Conservation (phyloP, 2,797 vertebrate species). For the Aldrovandia affinis region DNA sequence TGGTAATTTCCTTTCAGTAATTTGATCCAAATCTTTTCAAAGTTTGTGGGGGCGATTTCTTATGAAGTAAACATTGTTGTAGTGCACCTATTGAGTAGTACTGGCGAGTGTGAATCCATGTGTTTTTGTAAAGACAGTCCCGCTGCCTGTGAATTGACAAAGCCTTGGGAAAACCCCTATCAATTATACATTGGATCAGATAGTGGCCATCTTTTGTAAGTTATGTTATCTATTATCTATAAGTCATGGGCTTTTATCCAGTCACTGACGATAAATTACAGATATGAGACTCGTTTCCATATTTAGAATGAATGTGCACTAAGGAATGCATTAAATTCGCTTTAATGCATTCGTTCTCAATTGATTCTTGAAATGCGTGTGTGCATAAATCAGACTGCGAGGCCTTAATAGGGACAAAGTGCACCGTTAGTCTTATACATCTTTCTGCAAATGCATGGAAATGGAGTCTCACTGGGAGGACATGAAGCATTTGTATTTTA, state of each 20-base stretch:
- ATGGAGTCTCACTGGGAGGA: not conserved
- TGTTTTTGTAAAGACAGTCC: not conserved
- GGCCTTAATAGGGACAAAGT: not conserved
- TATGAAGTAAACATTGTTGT: not conserved
- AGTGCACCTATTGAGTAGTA: not conserved
- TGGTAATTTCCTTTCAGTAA: not conserved
- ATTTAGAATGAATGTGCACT: not conserved
- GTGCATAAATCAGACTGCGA: not conserved
- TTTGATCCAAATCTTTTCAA: not conserved
- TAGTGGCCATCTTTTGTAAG: not conserved
- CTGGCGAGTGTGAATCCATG: not conserved
- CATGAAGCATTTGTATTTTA: not conserved
- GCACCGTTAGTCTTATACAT: not conserved
- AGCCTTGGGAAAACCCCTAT: not conserved
- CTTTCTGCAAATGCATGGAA: not conserved
- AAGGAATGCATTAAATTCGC: not conserved
- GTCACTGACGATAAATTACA: not conserved
- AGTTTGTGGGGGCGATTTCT: not conserved
- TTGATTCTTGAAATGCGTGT: not conserved
- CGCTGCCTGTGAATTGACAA: not conserved
- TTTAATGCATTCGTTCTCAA: not conserved
- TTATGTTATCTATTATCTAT: not conserved
- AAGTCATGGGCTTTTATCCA: not conserved
- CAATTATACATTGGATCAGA: not conserved
- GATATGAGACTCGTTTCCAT: not conserved